Base-by-base conservation (phyloP, 2,888 invertebrate genomes). In the Pandemis corylana region DNA sequence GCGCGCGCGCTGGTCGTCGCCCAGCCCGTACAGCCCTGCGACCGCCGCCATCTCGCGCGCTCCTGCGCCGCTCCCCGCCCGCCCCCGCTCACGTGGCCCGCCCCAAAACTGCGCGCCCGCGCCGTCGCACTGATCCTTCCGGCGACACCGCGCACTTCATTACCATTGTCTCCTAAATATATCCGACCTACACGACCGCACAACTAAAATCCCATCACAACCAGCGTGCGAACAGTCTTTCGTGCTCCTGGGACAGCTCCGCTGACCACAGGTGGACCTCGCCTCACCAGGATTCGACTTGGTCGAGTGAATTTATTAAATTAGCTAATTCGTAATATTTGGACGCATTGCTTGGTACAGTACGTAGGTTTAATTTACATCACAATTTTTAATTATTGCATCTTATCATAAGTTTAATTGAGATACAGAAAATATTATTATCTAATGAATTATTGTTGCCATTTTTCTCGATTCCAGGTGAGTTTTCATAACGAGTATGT, bases 1-100 rank as follows among this genome's bases (percentile, higher is more conserved):
- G 67, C 94, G 83, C 75, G 93, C 90, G 67, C 97, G 95, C 86
- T 95, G 94, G 87, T 97, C 97, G 90, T 97, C 97, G 86, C 97
- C 96, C 86, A 97, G 95, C 84, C 97, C 97, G 89, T 97, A 97
- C 76, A 97, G 96, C 86, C 97, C 97, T 84, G 97, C 97, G 87
- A 97, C 97, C 80, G 97, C 97, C 86, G 97, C 97, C 97, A 97
- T 97, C 73, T 81, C 80, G 76, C 81, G 79, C 69, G 68, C 42
- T 77, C 80, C 77, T 82, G 84, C 80, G 82, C 72, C 80, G 79
- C 84, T 77, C 78, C 80, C 85, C 84, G 84, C 80, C 80, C 79
- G 78, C 79, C 80, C 81, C 81, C 80, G 78, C 79, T 73, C 69
- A 69, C 70, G 68, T 76, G 53, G 56, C 51, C 66, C 59, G 64